Evolutionary conservation across 2,888 invertebrate species (phyloP), one percentile per base, ranked within the genome.

Genomic region (Mechanitis messenoides): DNA sequence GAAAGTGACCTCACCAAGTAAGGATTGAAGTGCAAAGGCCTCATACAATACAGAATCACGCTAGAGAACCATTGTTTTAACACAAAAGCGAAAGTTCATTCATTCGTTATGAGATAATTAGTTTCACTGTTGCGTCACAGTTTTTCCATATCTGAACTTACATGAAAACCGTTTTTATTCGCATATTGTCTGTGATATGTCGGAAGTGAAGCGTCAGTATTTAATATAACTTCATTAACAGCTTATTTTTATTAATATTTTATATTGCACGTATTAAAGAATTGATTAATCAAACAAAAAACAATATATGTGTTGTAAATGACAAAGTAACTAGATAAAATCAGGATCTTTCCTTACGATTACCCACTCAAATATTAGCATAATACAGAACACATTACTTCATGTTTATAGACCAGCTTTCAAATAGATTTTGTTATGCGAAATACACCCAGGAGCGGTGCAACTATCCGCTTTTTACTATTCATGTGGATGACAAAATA

Each of bases 71-170:
- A 89, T 88, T 89, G 89, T 88, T 83, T 77, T 69, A 81, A 79
- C 74, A 88, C 86, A 88, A 89, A 88, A 88, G 90, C 85, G 89
- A 89, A 89, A 89, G 90, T 87, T 83, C 81, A 83, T 81, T 84
- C 84, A 83, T 82, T 79, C 77, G 72, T 79, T 80, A 82, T 83
- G 85, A 84, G 85, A 84, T 87, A 89, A 89, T 88, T 87, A 85
- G 87, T 88, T 88, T 88, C 89, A 86, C 87, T 73, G 81, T 89
- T 88, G 80, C 89, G 78, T 89, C 89, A 88, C 79, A 70, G 77
- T 82, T 87, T 85, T 88, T 85, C 84, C 81, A 77, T 80, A 74
- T 78, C 72, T 83, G 84, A 85, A 85, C 82, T 82, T 76, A 73
- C 65, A 69, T 73, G 71, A 74, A 75, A 73, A 71, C 63, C n/a